Percentiles rank a stretch among this genome's conserved stretches.
Evolutionary conservation across 2,888 invertebrate genomes (phyloP).

Genomic region (Sclerodermus sp.): DNA sequence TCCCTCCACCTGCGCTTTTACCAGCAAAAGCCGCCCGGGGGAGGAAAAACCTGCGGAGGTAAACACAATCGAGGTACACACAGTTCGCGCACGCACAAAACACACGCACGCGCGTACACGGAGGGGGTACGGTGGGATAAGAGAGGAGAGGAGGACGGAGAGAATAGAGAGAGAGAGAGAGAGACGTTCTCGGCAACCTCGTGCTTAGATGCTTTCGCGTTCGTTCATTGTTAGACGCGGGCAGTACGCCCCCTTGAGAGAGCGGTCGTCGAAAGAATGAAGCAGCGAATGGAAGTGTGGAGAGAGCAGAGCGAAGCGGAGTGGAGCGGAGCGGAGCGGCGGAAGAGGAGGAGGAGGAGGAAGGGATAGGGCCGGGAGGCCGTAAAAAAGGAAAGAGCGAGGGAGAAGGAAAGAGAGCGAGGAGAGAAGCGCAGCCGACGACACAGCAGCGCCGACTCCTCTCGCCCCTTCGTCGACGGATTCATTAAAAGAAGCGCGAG

Average conservation of each 20-base stretch:
- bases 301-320: constrained; percentile 6
- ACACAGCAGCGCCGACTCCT: no score
- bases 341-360: constrained; percentile 8
- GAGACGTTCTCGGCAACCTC: constrained; percentile 34
- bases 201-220: constrained; percentile 40
- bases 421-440: no score
- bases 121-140: no score
- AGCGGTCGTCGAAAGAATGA: constrained; percentile 24
- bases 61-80: no score
- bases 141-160: neutral
- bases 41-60: no score
- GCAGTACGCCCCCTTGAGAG: constrained; percentile 36
- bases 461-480: no score
- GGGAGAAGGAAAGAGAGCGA: neutral
- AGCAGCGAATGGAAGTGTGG: constrained; percentile 14
- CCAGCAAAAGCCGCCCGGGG: no score
- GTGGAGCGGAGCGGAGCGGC: neutral
- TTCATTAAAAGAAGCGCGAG: no score
- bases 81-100: no score
- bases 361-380: constrained; percentile 10
- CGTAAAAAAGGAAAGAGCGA: constrained; percentile 10
- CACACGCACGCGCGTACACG: no score
- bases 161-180: neutral
- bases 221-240: constrained; percentile 38
- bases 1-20: no score